Evolutionary conservation across 2,888 invertebrate genomes (phyloP), one percentile per base, ranked within the genome.

Genomic region (Tillus elongatus): DNA sequence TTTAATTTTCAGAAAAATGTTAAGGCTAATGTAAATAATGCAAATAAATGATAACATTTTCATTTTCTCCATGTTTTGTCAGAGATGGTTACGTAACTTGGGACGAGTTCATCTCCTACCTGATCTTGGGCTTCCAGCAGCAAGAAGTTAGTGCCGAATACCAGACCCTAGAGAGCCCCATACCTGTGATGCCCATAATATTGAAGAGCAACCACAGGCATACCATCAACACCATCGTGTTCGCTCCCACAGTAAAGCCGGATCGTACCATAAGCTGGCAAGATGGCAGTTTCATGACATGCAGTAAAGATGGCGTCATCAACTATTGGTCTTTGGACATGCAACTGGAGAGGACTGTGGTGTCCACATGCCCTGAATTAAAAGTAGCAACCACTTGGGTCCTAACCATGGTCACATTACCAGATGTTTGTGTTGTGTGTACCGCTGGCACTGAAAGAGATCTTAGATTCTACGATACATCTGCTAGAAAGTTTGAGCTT

Each of bases 241-340:
- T 77, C 58, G 74, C 71, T 48, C 77, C 77, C 2, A 76, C 74
- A 49, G 68, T 79, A 28, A 53, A 56, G 40, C 59, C 74, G 69
- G 72, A 74, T 51, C 69, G 75, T 42, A 68, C 61, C 9, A 70
- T 68, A 8, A 72, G 71, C 51, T 73, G 75, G 44, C 68, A 72
- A 44, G 73, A 74, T 40, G 87, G 87, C 29, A 72, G 73, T 49
- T 86, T 85, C 62, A 60, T 86, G 43, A 81, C 86, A 0, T 75
- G 76, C 15, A 85, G 85, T 52, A 77, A 76, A 47, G 86, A 87
- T 54, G 88, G 88, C 1, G 67, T 72, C 50, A 72, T 88, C 46
- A 82, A 82, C 58, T 81, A 83, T 63, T 88, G 87, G 87, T 73
- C 79, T 0, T 61, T 80, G 10, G 77, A 81, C 50, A 73, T 85